Evolutionary conservation across 2,888 invertebrate species (phyloP), one percentile per base, ranked within the genome.

Genomic region (Crematogaster levior): DNA sequence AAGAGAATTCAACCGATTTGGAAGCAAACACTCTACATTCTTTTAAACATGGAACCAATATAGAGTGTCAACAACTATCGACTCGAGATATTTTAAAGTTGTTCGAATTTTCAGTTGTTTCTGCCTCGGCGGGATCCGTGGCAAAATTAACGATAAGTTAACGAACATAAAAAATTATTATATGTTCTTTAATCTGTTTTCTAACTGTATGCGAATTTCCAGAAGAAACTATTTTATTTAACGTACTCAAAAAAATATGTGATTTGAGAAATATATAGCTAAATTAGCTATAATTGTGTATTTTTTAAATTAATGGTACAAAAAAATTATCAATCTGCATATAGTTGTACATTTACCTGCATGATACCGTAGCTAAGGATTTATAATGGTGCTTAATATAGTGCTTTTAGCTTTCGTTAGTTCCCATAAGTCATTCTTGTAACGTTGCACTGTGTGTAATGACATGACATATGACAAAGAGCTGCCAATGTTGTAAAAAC

Each of bases 1-100:
- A 86, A 85, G 7, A 86, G 89, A 21, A 83, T 81, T 0, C 87
- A 87, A 40, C 81, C 91, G 0, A 34, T 30, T 27, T 89, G 89
- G 88, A 58, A 85, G 5, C 90, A 89, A 84, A 84, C 84, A 51
- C 12, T 91, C 0, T 70, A 83, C 21, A 7, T 88, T 24, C 61
- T 92, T 1, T 84, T 92, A 15, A 34, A 56, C 10, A 53, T 51
- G 34, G 48, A 84, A 81, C 53, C 79, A 12, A 79, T 61, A 12
- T 83, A 83, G 56, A 75, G 0, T 0, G 0, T 12, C 6, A 34
- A 18, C 30, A 5, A 21, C 5, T 27, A 30, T 3, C 3, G 6
- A 0, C 1, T 40, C 34, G 24, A 51, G 6, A n/a, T 56, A 27
- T 1, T 56, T n/a, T 56, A 56, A 37, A 40, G 7, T 66, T 48